Evolutionary conservation across 2,113 vertebrate species (phyloP), one percentile per base, ranked within the genome.

Genomic region (Sisor rabdophorus): DNA sequence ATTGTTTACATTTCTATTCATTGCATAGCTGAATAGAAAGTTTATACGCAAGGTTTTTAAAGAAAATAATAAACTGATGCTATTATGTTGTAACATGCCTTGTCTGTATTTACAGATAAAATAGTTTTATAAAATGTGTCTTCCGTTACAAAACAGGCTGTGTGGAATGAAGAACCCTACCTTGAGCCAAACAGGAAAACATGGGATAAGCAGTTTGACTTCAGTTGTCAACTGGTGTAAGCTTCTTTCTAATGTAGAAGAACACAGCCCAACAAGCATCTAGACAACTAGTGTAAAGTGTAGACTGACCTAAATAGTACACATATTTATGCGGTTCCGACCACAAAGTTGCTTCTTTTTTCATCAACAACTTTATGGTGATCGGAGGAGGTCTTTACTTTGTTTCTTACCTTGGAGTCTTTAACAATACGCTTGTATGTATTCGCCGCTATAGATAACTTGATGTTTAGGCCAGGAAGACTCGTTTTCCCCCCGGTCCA

Each of bases 381-480:
- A 56, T 22, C 40, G 61, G n/a, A 26, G 40, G 19, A 48, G 60
- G 30, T 30, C 36, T 53, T 61, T 48, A 36, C 36, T 48, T 32
- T 59, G 54, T 72, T 64, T 59, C 82, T 84, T 81, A 84, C 82
- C 82, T 81, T 77, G 17, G 22, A n/a, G n/a, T 70, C 54, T 63
- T 54, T 8, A 80, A 64, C 50, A 63, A 48, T 40, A 32, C 32
- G 30, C 44, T 59, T 74, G 56, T 17, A 56, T 47, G 70, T 8
- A 28, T 58, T 52, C 59, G 52, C 47, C 47, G 24, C 16, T 44
- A 11, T 7, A 54, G 32, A 8, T 52, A 72, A 80, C 52, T 73
- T 72, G 69, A 48, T 80, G 32, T 36, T 20, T 54, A 56, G 20
- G 22, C 26, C 32, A 58, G 71, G 67, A 75, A 79, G 54, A 52